Conservation (phyloP, 2,797 vertebrate genomes). For the Hypotaenidia philippensis region DNA sequence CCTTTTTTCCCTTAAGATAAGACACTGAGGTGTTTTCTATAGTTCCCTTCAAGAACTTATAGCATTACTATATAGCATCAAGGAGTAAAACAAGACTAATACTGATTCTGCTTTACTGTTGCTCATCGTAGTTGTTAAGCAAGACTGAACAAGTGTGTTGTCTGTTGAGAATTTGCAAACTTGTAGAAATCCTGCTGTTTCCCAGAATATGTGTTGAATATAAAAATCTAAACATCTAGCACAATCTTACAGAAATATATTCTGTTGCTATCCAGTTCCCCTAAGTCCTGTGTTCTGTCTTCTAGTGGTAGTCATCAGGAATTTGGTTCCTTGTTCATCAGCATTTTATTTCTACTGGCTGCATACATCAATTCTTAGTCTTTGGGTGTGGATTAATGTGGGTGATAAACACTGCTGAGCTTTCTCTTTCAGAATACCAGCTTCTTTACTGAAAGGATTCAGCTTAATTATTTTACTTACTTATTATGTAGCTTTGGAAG, state of each 20-base stretch:
- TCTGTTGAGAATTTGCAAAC: background rate
- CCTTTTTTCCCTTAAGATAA: background rate
- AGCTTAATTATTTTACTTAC: background rate
- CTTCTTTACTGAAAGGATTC: background rate
- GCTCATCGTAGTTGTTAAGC: background rate
- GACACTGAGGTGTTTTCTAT: background rate
- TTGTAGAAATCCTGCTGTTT: background rate
- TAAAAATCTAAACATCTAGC: background rate
- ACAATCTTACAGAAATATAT: background rate
- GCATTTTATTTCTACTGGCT: background rate
- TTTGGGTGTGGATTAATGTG: background rate
- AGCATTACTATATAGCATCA: background rate
- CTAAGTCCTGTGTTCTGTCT: background rate
- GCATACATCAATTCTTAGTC: background rate
- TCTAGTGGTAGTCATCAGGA: background rate
- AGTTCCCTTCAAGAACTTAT: background rate
- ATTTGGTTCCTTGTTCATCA: background rate
- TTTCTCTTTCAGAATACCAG: background rate
- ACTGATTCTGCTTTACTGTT: background rate
- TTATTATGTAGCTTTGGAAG: background rate
- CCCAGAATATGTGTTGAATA: background rate
- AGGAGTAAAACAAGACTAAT: background rate
- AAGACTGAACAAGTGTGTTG: background rate
- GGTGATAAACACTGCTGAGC: background rate
- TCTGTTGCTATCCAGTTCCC: background rate